These are phyloP conservation scores for Eospalax fontanierii DNA, from an alignment of 2,797 vertebrate genomes.

Conservation along the genomic window DNA sequence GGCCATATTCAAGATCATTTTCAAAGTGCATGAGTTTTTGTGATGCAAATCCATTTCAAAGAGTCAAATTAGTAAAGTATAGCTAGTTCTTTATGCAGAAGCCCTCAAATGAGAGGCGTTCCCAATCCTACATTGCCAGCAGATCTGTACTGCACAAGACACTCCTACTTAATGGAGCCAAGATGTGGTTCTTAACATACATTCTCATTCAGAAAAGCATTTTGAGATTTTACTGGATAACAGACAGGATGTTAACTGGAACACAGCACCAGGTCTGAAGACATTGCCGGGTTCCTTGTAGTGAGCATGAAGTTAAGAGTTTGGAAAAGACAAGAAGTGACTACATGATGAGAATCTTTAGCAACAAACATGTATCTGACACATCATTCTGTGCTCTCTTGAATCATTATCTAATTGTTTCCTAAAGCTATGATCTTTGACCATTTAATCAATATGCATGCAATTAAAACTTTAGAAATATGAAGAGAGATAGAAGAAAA, in stretches of 20 bases:
- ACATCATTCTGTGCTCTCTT: not conserved
- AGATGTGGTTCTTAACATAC: not conserved
- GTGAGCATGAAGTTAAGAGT: not conserved
- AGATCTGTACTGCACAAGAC: not conserved
- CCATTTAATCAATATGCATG: slow-evolving; percentile 15
- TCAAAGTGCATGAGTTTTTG: slow-evolving; percentile 20
- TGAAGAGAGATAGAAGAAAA: not conserved
- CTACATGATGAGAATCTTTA: not conserved
- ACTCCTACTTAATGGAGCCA: not conserved
- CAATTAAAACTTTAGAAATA: slow-evolving; percentile 50
- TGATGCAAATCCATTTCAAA: slow-evolving; percentile 15
- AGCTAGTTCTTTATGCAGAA: not conserved
- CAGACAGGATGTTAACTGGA: not conserved
- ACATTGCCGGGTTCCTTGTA: not conserved
- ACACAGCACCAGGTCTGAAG: not conserved
- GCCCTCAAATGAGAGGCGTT: not conserved
- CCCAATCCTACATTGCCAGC: not conserved
- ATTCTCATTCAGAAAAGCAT: not conserved
- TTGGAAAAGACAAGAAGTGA: not conserved
- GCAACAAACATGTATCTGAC: not conserved
- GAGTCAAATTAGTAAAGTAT: not conserved
- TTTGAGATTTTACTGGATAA: no score
- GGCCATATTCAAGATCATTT: not conserved
- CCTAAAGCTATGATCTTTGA: not conserved
- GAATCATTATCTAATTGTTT: slow-evolving; percentile 27